Evolutionary conservation across 2,888 invertebrate genomes (phyloP).

Genomic region (Amphipyra berbera): DNA sequence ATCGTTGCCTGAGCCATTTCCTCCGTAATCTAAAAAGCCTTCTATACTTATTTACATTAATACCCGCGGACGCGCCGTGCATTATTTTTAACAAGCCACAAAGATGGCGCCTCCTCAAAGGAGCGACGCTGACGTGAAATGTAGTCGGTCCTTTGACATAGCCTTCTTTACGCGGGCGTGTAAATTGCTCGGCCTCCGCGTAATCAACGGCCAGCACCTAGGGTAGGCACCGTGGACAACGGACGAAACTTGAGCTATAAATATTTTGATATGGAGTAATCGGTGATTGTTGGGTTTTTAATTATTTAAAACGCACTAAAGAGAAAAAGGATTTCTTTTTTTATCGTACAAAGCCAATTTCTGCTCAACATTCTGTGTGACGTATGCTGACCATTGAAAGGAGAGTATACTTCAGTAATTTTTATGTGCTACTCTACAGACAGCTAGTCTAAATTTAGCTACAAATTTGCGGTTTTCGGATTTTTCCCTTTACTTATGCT

Average conservation of each 20-base stretch:
- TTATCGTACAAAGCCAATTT: too few relatives aligned
- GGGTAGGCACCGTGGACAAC: conserved; percentile 23
- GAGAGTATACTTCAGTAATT: too few relatives aligned
- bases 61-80: conserved; percentile 21
- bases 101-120: conserved; percentile 49
- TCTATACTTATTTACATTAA: conserved; percentile 30
- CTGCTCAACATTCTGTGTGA: too few relatives aligned
- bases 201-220: conserved; percentile 44
- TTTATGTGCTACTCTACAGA: too few relatives aligned
- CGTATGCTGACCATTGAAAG: too few relatives aligned
- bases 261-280: neutral
- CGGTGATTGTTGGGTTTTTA: too few relatives aligned
- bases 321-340: too few relatives aligned
- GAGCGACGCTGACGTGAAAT: conserved; percentile 27
- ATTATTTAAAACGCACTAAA: too few relatives aligned
- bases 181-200: conserved; percentile 46
- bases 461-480: too few relatives aligned
- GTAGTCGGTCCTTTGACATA: conserved; percentile 52
- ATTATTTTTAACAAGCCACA: conserved; percentile 51
- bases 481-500: too few relatives aligned
- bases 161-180: conserved; percentile 41
- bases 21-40: too few relatives aligned
- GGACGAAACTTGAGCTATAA: neutral
- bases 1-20: neutral
- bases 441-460: too few relatives aligned